These are phyloP conservation scores for Zalophus californianus DNA, from an alignment of 2,797 vertebrate genomes.

Conservation along the genomic window DNA sequence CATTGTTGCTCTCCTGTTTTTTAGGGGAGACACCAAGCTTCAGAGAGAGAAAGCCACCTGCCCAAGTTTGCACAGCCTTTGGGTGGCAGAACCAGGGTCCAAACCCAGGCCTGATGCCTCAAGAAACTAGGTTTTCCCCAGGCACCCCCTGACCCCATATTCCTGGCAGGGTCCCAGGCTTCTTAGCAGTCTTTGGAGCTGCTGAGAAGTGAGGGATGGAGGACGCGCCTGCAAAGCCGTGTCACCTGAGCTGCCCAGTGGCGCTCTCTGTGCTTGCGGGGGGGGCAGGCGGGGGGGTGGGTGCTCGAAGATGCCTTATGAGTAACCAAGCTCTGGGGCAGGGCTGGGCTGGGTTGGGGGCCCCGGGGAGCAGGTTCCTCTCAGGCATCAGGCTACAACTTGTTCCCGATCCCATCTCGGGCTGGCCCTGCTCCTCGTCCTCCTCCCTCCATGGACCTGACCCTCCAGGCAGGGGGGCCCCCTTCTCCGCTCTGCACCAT, in stretches of 20 bases:
- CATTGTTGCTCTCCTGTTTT: too few relatives aligned
- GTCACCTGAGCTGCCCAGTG: neutral
- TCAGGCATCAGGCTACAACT: too few relatives aligned
- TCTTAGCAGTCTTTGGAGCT: neutral
- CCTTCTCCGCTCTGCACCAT: too few relatives aligned
- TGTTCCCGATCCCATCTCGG: neutral
- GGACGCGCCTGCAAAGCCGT: too few relatives aligned
- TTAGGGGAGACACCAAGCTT: neutral
- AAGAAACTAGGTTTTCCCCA: neutral
- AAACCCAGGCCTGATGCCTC: neutral
- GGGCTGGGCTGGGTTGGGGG: neutral
- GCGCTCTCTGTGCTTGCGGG: neutral
- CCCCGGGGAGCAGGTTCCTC: neutral
- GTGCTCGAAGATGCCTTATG: neutral
- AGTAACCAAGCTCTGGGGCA: neutral
- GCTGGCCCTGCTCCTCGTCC: neutral
- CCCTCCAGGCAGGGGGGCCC: too few relatives aligned
- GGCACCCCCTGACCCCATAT: fast-evolving
- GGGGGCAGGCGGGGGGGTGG: too few relatives aligned
- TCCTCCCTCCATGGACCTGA: neutral
- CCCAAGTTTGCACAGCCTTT: neutral
- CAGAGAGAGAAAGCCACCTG: constrained; percentile 5
- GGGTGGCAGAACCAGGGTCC: neutral
- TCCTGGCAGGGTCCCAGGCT: neutral
- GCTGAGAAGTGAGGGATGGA: neutral